Base-by-base conservation (phyloP, 2,888 invertebrate species). In the Stegophylla sp. region DNA sequence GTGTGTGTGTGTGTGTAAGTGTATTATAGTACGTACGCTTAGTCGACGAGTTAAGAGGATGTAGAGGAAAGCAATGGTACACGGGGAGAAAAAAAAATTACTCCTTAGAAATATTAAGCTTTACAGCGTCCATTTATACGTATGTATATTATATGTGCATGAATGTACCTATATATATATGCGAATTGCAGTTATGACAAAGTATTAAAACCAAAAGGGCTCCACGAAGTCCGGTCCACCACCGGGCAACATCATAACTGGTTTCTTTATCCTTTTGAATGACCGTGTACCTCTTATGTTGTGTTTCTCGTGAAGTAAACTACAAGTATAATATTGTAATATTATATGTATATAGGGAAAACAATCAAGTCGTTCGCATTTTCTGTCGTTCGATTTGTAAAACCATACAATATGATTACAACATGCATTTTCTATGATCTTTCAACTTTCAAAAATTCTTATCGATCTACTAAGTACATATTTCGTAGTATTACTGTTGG, bases 181-280 rank as follows among this genome's bases (percentile, higher is more conserved):
- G n/a, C n/a, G 20, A 10, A 9, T 20, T 0, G 10, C 17, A n/a
- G 28, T 51, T 69, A n/a, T 71, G 69, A 71, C 69, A 71, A 69
- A 69, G 51, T 71, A 71, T 71, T 71, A 51, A 71, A 71, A 71
- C 51, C 69, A 34, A 71, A 69, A 71, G 34, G 69, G 69, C 67
- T 9, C 17, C 17, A 23, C 26, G 17, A 45, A 45, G 53, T 53
- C 69, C 51, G 51, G 51, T 53, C 51, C 69, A 17, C 13, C 45
- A 13, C 5, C 23, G 43, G 15, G 56, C 56, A 56, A 20, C 23
- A 26, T 20, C 67, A 51, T 26, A 69, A 69, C 69, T 71, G 69
- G 69, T 71, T 71, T 71, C n/a, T 51, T 71, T 71, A 51, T 69
- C 48, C 9, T 53, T 51, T 71, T 53, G 34, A 71, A 71, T 20